Percentiles rank a stretch among this genome's conserved stretches.
These are phyloP conservation scores for Buteo buteo DNA, from an alignment of 2,113 vertebrate genomes.

Conservation along the genomic window DNA sequence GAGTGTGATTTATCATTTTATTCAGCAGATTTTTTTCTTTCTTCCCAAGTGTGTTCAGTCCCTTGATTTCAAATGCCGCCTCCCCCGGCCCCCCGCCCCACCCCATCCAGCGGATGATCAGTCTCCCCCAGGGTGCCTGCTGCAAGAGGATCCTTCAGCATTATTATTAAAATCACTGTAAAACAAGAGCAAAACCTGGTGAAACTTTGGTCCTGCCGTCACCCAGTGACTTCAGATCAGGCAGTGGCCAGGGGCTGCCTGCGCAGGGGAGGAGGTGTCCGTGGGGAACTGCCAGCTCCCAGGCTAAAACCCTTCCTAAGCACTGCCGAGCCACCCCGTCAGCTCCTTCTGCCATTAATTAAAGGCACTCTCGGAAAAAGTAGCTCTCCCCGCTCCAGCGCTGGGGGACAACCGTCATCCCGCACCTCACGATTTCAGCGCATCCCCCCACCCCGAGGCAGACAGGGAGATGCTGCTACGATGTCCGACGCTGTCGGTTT, in stretches of 20 bases:
- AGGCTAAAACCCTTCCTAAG: background rate
- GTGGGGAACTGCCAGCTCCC: background rate
- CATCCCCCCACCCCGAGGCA: background rate
- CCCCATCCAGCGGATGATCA: background rate
- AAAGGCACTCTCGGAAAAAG: background rate
- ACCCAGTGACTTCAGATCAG: background rate
- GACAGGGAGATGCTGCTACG: background rate
- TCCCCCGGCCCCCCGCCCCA: too few species aligned
- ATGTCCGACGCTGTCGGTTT: background rate
- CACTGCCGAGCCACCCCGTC: background rate
- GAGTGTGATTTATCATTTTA: background rate
- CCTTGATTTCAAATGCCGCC: background rate
- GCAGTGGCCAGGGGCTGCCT: background rate
- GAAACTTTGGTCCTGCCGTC: background rate
- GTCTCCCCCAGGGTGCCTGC: background rate
- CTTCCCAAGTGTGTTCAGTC: background rate
- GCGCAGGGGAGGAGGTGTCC: background rate
- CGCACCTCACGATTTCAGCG: background rate
- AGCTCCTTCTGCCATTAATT: background rate
- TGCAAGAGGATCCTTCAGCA: background rate
- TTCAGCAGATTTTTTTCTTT: background rate
- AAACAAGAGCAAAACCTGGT: background rate
- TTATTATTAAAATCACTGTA: constrained; percentile 13
- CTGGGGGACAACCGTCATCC: background rate
- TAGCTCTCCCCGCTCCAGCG: background rate